Evolutionary conservation across 2,888 invertebrate species (phyloP).

Genomic region (Drosophila stalkeri): DNA sequence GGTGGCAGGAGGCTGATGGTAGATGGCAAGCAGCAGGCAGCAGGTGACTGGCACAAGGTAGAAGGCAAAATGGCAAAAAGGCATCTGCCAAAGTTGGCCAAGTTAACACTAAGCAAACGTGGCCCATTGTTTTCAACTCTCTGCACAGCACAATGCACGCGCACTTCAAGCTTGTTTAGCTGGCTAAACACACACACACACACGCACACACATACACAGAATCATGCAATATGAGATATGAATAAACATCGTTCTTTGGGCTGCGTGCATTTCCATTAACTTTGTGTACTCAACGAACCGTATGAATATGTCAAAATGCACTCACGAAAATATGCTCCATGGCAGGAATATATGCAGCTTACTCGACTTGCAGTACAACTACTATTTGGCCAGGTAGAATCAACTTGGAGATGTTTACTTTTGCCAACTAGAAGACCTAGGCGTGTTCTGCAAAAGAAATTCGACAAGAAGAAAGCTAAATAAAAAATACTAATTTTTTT

Average conservation of each 20-base stretch:
- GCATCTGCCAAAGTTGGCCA: conserved; percentile 28
- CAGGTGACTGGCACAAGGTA: conserved; percentile 17
- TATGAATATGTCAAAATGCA: conserved; percentile 78
- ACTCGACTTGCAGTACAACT: neutral
- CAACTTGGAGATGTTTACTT: neutral
- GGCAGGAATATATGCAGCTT: conserved; percentile 8
- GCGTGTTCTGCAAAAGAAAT: neutral
- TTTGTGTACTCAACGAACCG: conserved; percentile 68
- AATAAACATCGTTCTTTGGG: conserved; percentile 41
- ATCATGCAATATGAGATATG: conserved; percentile 32
- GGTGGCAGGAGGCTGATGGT: neutral
- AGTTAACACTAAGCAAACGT: conserved; percentile 36
- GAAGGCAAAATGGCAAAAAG: conserved; percentile 10
- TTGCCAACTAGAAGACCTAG: neutral
- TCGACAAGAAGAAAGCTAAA: neutral
- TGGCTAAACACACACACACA: conserved; percentile 26
- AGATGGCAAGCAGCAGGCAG: neutral
- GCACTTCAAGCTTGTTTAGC: conserved; percentile 46
- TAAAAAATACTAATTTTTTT: neutral
- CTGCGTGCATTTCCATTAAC: conserved; percentile 68
- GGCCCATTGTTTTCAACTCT: conserved; percentile 36
- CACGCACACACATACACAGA: neutral
- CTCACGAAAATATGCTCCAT: conserved; percentile 51
- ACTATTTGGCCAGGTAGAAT: conserved; percentile 6
- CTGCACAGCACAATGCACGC: conserved; percentile 24